Evolutionary conservation across 2,888 invertebrate species (phyloP), one percentile per base, ranked within the genome.

Genomic region (Himalopsyche kuldschensis): DNA sequence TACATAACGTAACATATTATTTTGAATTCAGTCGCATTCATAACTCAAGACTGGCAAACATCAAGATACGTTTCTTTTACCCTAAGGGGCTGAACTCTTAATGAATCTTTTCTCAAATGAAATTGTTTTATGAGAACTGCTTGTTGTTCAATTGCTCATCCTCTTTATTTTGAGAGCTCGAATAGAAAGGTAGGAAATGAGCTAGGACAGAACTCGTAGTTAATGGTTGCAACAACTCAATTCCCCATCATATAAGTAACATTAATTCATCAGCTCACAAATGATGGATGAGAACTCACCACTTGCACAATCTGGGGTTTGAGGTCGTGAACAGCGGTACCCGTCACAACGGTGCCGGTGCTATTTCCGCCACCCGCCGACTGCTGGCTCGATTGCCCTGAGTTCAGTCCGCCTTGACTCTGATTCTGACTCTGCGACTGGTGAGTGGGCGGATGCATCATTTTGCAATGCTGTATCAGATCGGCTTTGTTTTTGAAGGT

Each of bases 401-500:
- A 91, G 91, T 87, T 91, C 90, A 2, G 91, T 91, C 87, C 91
- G 83, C 93, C 89, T 86, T 93, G 89, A 88, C 92, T 47, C 55
- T 93, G 89, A 88, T 92, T 47, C 55, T 35, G 31, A 47, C 77
- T 15, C 10, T 77, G 77, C 55, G 77, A 15, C 46, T 20, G 24
- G 47, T 27, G 78, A 27, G 35, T 24, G 27, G 24, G 27, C 10
- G 92, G 91, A 87, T 93, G 91, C 84, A 92, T 91, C 63, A 92
- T 89, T 88, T 94, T 93, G 87, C 92, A 92, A 88, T 96, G 96
- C 87, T 94, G 93, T 87, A 94, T 93, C 86, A 96, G 89, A 86
- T 95, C 95, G 24, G 93, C 90, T 88, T 95, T 95, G 87, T 94
- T 92, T 87, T 94, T 94, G 89, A 95, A 96, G 17, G 95, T 94